Evolutionary conservation across 2,888 invertebrate species (phyloP).

Genomic region (Acrobasis suavella): DNA sequence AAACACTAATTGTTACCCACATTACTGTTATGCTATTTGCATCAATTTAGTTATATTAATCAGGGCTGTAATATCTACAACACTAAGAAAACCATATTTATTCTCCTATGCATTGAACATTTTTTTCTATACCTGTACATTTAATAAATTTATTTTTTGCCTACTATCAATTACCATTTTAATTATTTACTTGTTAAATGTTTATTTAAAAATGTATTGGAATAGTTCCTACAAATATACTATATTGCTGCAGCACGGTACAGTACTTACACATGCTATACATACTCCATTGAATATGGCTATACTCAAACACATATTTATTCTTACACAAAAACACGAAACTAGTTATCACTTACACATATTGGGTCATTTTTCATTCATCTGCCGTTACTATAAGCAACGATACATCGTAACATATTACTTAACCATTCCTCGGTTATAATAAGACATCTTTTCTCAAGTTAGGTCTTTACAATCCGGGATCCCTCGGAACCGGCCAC

Average conservation of each 20-base stretch:
- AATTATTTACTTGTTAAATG: neutral
- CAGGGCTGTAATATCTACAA: too few relatives aligned
- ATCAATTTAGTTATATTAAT: too few relatives aligned
- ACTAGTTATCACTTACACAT: neutral
- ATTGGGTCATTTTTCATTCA: neutral
- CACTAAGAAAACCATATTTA: too few relatives aligned
- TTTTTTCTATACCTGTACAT: neutral
- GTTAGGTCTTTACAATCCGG: constrained; percentile 7
- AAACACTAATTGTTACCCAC: too few relatives aligned
- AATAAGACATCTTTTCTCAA: constrained; percentile 11
- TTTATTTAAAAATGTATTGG: neutral
- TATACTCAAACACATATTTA: neutral
- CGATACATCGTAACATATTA: neutral
- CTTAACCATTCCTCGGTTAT: constrained; percentile 5
- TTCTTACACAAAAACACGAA: neutral
- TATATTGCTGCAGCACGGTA: neutral
- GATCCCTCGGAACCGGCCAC: too few relatives aligned
- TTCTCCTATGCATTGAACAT: too few relatives aligned
- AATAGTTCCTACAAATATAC: neutral
- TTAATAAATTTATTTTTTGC: neutral
- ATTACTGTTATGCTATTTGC: too few relatives aligned
- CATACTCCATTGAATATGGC: neutral
- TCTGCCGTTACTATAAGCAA: neutral
- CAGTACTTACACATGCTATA: neutral
- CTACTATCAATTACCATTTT: neutral